Percentiles rank a stretch among this genome's conserved stretches.
Conservation (phyloP, 2,888 invertebrate species). For the Cheilosia variabilis region DNA sequence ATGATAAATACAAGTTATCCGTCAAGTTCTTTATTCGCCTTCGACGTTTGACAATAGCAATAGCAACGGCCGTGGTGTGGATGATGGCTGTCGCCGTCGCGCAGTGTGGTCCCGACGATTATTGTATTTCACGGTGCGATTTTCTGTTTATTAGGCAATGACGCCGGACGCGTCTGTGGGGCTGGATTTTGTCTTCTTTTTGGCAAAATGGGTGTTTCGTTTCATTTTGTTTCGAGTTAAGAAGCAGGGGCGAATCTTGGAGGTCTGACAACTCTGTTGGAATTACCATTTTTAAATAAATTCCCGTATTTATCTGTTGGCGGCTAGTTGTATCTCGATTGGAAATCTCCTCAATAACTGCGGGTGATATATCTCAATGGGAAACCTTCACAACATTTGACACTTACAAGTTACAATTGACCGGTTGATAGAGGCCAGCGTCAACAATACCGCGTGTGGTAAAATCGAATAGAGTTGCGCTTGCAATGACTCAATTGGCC, state of each 20-base stretch:
- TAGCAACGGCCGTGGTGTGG: constrained; percentile 19
- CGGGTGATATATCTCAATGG: constrained; percentile 65
- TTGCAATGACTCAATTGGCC: constrained; percentile 70
- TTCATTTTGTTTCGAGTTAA: neutral
- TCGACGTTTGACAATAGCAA: constrained; percentile 46
- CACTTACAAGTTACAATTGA: constrained; percentile 63
- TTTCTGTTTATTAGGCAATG: constrained; percentile 62
- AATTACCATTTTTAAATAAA: constrained; percentile 54
- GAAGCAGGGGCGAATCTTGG: constrained; percentile 47
- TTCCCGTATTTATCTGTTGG: constrained; percentile 35
- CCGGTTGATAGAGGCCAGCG: constrained; percentile 62
- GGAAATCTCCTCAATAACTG: constrained; percentile 21
- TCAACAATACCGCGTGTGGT: constrained; percentile 61
- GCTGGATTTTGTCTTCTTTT: constrained; percentile 9
- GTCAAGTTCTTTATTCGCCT: constrained; percentile 70
- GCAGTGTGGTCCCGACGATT: constrained; percentile 66
- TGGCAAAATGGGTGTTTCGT: constrained; percentile 48
- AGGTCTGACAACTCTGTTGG: neutral
- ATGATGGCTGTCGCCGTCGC: constrained; percentile 61
- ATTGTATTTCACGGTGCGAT: constrained; percentile 54
- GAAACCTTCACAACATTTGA: constrained; percentile 70
- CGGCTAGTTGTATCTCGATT: constrained; percentile 22
- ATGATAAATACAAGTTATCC: constrained; percentile 71
- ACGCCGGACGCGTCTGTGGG: constrained; percentile 42
- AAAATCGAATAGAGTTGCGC: constrained; percentile 21